Base-by-base conservation (phyloP, 2,888 invertebrate genomes). In the Drosophila bunnanda region DNA sequence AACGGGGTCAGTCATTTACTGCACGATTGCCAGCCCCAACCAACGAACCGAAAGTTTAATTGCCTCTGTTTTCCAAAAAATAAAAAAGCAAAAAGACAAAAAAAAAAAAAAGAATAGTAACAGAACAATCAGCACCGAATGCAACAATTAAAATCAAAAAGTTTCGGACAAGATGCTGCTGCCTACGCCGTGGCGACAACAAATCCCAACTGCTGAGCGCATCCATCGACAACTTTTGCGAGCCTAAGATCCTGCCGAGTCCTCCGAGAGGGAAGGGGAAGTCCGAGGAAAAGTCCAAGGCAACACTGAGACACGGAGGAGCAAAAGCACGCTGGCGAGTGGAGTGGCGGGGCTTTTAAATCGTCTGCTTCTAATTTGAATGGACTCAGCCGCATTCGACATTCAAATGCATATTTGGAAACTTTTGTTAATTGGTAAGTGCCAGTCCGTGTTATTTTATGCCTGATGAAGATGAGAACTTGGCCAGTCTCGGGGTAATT, bases 401-500 rank as follows among this genome's bases (percentile, higher is more conserved):
- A 89, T 91, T 85, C 90, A 91, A 91, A 91, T 91, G 90, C 91
- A 90, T 91, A 90, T 91, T 91, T 91, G 90, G 90, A 91, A 91
- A 91, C 85, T 91, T 90, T 86, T 91, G 79, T 89, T 91, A 88
- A 91, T 91, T 90, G 90, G 90, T 91, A 83, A 91, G 90, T 91
- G 79, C 83, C 88, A 88, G 71, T 69, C 44, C 56, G 41, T 67
- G 48, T 74, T 66, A 55, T 75, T 76, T 79, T 66, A 59, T 67
- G 52, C 58, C 34, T 44, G 38, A 34, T 38, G 53, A 75, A 52
- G 72, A 48, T 38, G 46, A 67, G 69, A 68, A 69, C 69, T 76
- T 81, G 66, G 57, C 60, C 54, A 30, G 56, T 53, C 38, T 39
- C 22, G n/a, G 36, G 22, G 17, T 41, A 22, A 25, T 39, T 34